phyloP scores from a whole-genome alignment of 2,113 vertebrate species.

The Stictonetta naevosa region DNA sequence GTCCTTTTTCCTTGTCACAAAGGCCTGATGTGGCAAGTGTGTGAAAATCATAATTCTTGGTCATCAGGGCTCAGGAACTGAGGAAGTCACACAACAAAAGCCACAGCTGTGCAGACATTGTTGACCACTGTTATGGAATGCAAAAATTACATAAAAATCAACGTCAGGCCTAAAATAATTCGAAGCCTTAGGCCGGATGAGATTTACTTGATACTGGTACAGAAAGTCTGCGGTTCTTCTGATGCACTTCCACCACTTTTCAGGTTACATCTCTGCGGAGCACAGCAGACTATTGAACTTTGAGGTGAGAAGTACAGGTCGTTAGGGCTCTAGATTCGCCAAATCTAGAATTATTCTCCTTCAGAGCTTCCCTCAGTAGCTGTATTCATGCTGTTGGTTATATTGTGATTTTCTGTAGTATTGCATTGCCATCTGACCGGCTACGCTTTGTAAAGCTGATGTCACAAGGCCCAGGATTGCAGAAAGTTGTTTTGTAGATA shows the following conservation, averaged over 20 bases:
- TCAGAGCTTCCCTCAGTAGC: neutral
- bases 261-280: neutral
- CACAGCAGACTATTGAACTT: neutral
- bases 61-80: neutral
- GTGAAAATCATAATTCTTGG: neutral
- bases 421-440: neutral
- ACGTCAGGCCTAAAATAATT: neutral
- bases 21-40: neutral
- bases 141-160: neutral
- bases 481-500: neutral
- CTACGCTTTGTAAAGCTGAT: neutral
- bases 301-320: neutral
- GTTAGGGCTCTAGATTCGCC: neutral
- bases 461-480: neutral
- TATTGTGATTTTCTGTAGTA: neutral
- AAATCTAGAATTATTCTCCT: neutral
- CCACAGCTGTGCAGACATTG: neutral
- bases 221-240: neutral
- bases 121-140: neutral
- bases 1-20: neutral
- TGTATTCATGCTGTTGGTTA: neutral
- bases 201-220: neutral
- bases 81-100: neutral
- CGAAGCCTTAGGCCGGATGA: neutral
- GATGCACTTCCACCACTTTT: neutral